phyloP scores from a whole-genome alignment of 2,888 invertebrate species.

The Pachycephus smyrnensis region DNA sequence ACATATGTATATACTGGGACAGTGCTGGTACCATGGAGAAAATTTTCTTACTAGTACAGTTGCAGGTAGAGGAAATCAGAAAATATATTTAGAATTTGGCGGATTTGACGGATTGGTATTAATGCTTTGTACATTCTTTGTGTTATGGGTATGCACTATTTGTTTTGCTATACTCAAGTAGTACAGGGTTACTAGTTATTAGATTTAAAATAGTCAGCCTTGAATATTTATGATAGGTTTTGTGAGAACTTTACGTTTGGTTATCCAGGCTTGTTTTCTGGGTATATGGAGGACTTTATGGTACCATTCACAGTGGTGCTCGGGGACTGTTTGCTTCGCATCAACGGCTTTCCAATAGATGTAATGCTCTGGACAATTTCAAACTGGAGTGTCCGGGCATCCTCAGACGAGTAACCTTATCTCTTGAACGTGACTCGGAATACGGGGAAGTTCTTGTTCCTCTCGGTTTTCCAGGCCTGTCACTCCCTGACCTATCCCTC shows the following conservation, averaged over 20 bases:
- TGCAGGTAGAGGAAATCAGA: no score
- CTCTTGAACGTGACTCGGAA: constrained; percentile 26
- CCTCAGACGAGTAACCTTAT: constrained; percentile 7
- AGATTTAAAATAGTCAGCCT: background rate
- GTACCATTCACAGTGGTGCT: background rate
- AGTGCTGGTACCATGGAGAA: background rate
- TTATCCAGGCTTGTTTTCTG: background rate
- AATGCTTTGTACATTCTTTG: background rate
- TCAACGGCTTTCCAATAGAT: constrained; percentile 7
- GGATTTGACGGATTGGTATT: background rate
- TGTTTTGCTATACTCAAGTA: no score
- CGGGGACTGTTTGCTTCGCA: constrained; percentile 2
- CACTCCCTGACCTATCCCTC: constrained; percentile 11
- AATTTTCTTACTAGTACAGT: no score
- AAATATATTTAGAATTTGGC: background rate
- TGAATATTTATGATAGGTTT: background rate
- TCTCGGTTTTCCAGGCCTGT: constrained; percentile 27
- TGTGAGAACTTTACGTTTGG: background rate
- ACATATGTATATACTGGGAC: no score
- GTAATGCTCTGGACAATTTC: constrained; percentile 5
- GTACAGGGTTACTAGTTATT: background rate
- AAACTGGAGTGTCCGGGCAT: background rate
- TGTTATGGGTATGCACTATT: no score
- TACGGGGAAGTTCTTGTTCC: constrained; percentile 24
- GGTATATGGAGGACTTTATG: background rate